Evolutionary conservation across 2,888 invertebrate species (phyloP), one percentile per base, ranked within the genome.

Genomic region (Tachina lurida): DNA sequence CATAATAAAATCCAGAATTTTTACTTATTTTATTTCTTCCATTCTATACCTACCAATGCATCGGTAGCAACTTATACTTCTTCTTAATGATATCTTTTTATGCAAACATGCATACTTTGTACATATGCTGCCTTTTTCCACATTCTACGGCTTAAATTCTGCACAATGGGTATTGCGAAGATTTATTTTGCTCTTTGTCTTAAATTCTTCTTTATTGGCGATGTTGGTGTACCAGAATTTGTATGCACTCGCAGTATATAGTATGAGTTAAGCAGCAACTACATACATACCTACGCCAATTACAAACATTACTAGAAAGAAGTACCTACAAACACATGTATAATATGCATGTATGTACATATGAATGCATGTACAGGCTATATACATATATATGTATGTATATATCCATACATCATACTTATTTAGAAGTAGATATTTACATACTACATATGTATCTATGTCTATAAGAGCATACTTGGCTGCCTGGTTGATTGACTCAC

Each of bases 131-230:
- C 19, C 15, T 43, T 60, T 45, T 45, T 71, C 39, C 15, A 17
- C 15, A 43, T 62, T 39, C 56, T 76, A 71, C 45, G 45, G 43
- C 63, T 76, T 52, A 52, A 74, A 65, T 39, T 71, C 62, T 84
- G 56, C 68, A 75, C 47, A 70, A 43, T 65, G 63, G 63, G 15
- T 60, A 79, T 68, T 79, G 56, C 63, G 12, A 78, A 52, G 54
- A 78, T 68, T 78, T 56, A 15, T 60, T 45, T 47, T 52, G 43
- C 22, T 15, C 19, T 43, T 68, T 49, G 52, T 77, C 49, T 52
- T n/a, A 43, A 13, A 9, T 62, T 78, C 54, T 17, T 56, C 10
- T 54, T n/a, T 13, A 45, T 45, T 63, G 31, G 10, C 70, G 22
- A 22, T 47, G 65, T 68, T 62, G 63, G 45, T 68, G 58, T 52